Evolutionary conservation across 23 tunicate species (phyloP).

Genomic region (Trididemnum nubilum): DNA sequence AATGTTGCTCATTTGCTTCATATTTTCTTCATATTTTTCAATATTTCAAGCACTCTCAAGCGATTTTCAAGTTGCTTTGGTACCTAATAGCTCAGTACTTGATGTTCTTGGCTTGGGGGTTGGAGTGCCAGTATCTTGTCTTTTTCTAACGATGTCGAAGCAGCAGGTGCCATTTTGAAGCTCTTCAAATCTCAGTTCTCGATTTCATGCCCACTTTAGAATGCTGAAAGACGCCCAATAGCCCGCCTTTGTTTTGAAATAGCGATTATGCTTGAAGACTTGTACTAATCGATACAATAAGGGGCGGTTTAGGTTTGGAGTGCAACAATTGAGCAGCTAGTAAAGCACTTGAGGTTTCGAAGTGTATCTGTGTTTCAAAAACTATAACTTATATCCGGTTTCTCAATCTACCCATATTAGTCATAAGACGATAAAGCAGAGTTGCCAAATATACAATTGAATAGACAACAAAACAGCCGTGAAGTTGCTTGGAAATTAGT

Average conservation of each 20-base stretch:
- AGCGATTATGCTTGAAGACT: conserved; percentile 22
- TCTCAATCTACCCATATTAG: not conserved
- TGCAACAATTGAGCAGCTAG: not conserved
- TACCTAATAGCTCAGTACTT: conserved; percentile 4
- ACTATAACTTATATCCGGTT: conserved; percentile 14
- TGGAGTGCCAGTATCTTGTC: conserved; percentile 25
- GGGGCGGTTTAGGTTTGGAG: not conserved
- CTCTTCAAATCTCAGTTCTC: conserved; percentile 27
- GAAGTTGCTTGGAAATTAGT: no score
- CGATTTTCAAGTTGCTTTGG: not conserved
- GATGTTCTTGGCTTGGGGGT: not conserved
- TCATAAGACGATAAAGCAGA: not conserved
- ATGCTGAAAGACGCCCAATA: conserved; percentile 12
- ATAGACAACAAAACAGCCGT: no score
- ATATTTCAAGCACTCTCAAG: not conserved
- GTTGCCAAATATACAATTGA: not conserved
- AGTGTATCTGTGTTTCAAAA: not conserved
- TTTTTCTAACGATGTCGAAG: not conserved
- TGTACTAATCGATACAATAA: conserved; percentile 2
- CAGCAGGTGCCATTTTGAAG: conserved; percentile 7
- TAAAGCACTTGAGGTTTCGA: conserved; percentile 4
- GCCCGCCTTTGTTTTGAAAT: not conserved
- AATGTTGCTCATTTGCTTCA: not conserved
- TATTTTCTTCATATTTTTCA: conserved; percentile 3
- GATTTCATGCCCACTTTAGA: conserved; percentile 17